phyloP scores from a whole-genome alignment of 1,140 invertebrate genomes.

The Pararge aegeria region DNA sequence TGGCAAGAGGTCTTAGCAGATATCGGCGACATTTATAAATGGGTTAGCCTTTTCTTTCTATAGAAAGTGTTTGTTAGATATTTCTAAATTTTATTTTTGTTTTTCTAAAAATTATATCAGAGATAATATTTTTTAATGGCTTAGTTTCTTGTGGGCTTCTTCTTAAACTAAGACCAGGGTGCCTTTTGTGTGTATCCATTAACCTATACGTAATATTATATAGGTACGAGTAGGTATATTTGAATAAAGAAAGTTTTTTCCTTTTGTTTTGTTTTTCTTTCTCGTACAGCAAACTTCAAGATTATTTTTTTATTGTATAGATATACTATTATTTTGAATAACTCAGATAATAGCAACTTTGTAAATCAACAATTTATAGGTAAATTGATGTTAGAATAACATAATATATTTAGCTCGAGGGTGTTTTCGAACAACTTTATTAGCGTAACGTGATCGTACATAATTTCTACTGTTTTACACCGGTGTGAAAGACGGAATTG shows the following conservation, averaged over 20 bases:
- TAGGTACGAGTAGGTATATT: too few species aligned
- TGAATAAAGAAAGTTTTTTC: too few species aligned
- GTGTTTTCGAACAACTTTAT: constrained; percentile 22
- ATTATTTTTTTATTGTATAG: too few species aligned
- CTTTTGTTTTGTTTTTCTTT: too few species aligned
- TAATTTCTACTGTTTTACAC: constrained; percentile 30
- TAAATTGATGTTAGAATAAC: neutral
- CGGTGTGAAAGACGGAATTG: constrained; percentile 14
- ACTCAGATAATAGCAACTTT: neutral
- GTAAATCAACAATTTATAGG: neutral
- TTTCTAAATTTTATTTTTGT: neutral
- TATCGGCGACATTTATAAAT: constrained; percentile 30
- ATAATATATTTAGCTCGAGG: constrained; percentile 7
- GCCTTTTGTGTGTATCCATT: too few species aligned
- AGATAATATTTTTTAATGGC: too few species aligned
- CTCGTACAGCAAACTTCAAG: too few species aligned
- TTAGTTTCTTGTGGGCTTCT: too few species aligned
- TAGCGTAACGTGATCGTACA: constrained; percentile 14
- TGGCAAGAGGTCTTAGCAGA: constrained; percentile 18
- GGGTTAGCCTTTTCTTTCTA: constrained; percentile 8
- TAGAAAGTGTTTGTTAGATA: neutral
- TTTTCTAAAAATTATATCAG: neutral
- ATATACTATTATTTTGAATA: neutral
- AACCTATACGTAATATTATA: too few species aligned
- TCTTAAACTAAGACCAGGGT: too few species aligned